Base-by-base conservation (phyloP, 2,888 invertebrate genomes). In the Trichogramma evanescens region DNA sequence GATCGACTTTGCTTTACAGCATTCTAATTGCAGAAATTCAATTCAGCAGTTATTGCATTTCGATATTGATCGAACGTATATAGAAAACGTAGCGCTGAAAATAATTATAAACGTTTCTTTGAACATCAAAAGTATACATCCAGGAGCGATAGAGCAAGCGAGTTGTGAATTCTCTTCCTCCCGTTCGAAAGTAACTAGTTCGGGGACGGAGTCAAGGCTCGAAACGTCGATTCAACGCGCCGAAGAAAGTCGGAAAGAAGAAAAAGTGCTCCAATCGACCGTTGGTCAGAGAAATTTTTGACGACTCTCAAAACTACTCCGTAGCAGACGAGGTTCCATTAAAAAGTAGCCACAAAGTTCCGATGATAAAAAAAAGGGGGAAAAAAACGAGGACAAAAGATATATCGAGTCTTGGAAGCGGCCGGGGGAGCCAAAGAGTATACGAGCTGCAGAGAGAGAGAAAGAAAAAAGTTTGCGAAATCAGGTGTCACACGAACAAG, bases 401-500 rank as follows among this genome's bases (percentile, higher is more conserved):
- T 41, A 40, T 26, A 40, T 5, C 39, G 41, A 49, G 38, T 42
- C 5, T 4, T 6, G 43, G 1, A 7, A 8, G 26, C 10, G 43
- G 5, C 4, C 3, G 49, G 39, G 39, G 10, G 26, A 9, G 44
- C 7, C 38, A 10, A 40, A 5, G 42, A n/a, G 10, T 5, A 44
- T 5, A 38, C 52, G 40, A 7, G 13, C 13, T 4, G 42, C 52
- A 6, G 26, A 6, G 7, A 41, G 7, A 41, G 10, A 4, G 51
- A 38, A 40, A 41, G n/a, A 10, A 45, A 9, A 9, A 26, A 39
- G 40, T 40, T 49, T n/a, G 43, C 52, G 66, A 65, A 67, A 65
- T 67, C 66, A 65, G 63, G 59, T 66, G 66, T 69, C 66, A 62
- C 65, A 62, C 68, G 65, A 50, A 43, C 63, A 44, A 60, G 62